Conservation (phyloP, 1,140 invertebrate species). For the Halesus radiatus region DNA sequence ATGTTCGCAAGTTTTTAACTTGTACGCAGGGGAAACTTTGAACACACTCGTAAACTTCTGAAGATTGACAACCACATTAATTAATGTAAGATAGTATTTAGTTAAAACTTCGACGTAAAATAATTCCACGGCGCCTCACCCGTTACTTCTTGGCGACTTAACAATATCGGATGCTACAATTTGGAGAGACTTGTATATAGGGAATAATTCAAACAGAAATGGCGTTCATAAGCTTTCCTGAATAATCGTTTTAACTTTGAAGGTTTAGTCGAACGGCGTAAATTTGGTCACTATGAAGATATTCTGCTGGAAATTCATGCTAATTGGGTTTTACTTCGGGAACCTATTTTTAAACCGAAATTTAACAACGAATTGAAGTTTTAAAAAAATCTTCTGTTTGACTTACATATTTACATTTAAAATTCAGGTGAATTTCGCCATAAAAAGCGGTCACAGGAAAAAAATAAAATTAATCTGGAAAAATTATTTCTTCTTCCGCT, state of each 20-base stretch:
- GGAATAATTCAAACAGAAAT: slow-evolving; percentile 17
- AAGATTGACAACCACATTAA: slow-evolving; percentile 17
- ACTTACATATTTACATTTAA: too few species aligned
- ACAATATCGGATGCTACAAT: slow-evolving; percentile 2
- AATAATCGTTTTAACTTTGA: slow-evolving; percentile 28
- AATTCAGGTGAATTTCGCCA: too few species aligned
- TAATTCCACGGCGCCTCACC: neutral
- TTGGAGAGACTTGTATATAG: neutral
- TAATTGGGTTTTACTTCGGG: too few species aligned
- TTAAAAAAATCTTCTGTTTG: too few species aligned
- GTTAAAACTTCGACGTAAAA: slow-evolving; percentile 14
- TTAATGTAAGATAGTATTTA: slow-evolving; percentile 11
- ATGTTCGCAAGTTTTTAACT: slow-evolving; percentile 12
- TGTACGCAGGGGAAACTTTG: neutral
- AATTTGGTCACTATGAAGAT: too few species aligned
- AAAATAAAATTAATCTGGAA: too few species aligned
- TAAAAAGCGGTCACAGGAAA: too few species aligned
- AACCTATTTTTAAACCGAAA: too few species aligned
- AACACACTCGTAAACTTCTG: neutral
- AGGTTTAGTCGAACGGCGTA: neutral
- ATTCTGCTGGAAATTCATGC: too few species aligned
- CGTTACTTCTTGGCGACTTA: neutral
- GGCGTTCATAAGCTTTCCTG: neutral
- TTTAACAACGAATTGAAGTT: too few species aligned
- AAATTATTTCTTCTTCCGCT: too few species aligned